phyloP scores from a whole-genome alignment of 2,888 invertebrate species.

The Cerastis rubricosa region DNA sequence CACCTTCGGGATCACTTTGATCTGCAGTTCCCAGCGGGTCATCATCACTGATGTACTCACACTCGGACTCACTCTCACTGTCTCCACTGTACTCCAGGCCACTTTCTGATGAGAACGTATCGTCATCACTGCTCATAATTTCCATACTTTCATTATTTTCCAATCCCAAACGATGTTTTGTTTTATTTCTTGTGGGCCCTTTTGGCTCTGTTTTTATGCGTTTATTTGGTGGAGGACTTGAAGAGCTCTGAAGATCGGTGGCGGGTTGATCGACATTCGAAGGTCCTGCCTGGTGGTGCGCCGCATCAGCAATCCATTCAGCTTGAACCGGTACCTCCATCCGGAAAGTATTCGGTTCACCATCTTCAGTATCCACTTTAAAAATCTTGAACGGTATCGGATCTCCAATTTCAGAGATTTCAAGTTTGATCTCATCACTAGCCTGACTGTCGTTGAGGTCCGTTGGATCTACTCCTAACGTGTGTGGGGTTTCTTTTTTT shows the following conservation, averaged over 20 bases:
- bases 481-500: constrained; percentile 14
- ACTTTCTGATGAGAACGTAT: constrained; percentile 31
- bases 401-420: constrained; percentile 26
- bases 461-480: background rate
- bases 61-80: constrained; percentile 13
- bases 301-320: background rate
- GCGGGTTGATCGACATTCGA: constrained; percentile 5
- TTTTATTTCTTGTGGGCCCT: background rate
- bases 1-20: background rate
- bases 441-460: background rate
- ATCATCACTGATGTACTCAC: constrained; percentile 24
- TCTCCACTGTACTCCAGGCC: constrained; percentile 11
- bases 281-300: constrained; percentile 14
- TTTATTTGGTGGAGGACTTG: constrained; percentile 6
- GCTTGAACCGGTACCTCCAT: background rate
- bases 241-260: background rate
- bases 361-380: background rate
- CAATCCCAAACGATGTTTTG: constrained; percentile 14
- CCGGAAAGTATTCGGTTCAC: background rate
- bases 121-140: constrained; percentile 24
- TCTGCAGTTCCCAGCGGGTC: background rate
- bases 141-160: constrained; percentile 29
- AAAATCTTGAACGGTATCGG: constrained; percentile 14
- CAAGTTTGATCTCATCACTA: constrained; percentile 9
- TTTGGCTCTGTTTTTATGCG: background rate